These are phyloP conservation scores for Mesitornis unicolor DNA, from an alignment of 2,113 vertebrate genomes.

Conservation along the genomic window DNA sequence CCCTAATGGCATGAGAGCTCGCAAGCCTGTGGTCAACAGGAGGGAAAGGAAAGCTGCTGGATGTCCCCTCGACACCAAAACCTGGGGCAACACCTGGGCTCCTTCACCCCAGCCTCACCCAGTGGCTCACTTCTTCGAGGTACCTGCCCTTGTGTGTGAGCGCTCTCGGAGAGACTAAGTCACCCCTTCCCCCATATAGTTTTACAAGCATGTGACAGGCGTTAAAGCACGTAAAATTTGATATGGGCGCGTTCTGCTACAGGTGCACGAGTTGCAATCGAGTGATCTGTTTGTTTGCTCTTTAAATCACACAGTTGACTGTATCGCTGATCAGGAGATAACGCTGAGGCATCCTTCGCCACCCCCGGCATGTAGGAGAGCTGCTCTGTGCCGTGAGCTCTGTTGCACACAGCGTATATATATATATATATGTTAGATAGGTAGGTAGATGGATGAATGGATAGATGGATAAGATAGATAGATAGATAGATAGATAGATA, in stretches of 20 bases:
- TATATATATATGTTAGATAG: too few relatives aligned
- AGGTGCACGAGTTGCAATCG: neutral
- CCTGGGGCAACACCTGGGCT: conserved; percentile 22
- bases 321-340: neutral
- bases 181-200: neutral
- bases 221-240: neutral
- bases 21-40: neutral
- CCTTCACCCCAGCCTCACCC: neutral
- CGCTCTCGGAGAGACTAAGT: too few relatives aligned
- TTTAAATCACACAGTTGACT: neutral
- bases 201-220: neutral
- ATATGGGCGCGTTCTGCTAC: fast-evolving
- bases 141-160: neutral
- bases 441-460: too few relatives aligned
- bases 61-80: conserved; percentile 75
- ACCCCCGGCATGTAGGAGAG: fast-evolving
- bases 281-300: neutral
- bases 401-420: neutral
- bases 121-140: fast-evolving
- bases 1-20: neutral
- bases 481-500: too few relatives aligned
- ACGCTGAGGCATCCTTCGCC: fast-evolving
- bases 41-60: conserved; percentile 63
- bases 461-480: too few relatives aligned
- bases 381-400: fast-evolving